Evolutionary conservation across 2,113 vertebrate species (phyloP), one percentile per base, ranked within the genome.

Genomic region (Grammomys dolichurus): DNA sequence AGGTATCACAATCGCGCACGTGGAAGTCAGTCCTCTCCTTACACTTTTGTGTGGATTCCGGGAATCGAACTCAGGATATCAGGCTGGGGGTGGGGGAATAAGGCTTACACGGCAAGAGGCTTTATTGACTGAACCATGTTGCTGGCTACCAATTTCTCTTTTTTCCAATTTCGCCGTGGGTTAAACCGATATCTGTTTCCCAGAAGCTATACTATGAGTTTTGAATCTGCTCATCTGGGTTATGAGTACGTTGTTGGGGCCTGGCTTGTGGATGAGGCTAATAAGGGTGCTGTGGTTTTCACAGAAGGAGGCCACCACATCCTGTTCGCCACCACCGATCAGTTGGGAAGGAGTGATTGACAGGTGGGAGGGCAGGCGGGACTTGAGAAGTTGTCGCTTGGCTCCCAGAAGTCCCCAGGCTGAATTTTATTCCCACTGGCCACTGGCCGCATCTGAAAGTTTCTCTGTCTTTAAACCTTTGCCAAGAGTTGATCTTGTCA

Each of bases 401-500:
- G 58, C 76, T 90, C 51, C 26, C 33, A 33, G 17, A 65, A 70
- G 89, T 46, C 73, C 67, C 70, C n/a, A 10, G 11, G 0, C 33
- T 67, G 4, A 78, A 75, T 95, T 86, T 69, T 51, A 54, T 51
- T 67, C 84, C 72, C 81, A 40, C 82, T 24, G n/a, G n/a, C n/a
- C n/a, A n/a, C n/a, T n/a, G 60, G 88, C 60, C 36, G 70, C 67
- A 17, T 96, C 95, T 46, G 36, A 89, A 87, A 73, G 60, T 87
- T 81, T 51, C 51, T 65, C 11, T 90, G 77, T 91, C 96, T 97
- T 97, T 96, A 60, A 94, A 54, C 60, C 56, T 28, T 72, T 96
- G 96, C 97, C 96, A 97, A 33, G 22, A 9, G 77, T 84, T 67
- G 77, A 75, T 94, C 95, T 65, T 36, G 82, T 65, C 89, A 82